phyloP scores from a whole-genome alignment of 2,888 invertebrate genomes.

The Eupithecia subfuscata region DNA sequence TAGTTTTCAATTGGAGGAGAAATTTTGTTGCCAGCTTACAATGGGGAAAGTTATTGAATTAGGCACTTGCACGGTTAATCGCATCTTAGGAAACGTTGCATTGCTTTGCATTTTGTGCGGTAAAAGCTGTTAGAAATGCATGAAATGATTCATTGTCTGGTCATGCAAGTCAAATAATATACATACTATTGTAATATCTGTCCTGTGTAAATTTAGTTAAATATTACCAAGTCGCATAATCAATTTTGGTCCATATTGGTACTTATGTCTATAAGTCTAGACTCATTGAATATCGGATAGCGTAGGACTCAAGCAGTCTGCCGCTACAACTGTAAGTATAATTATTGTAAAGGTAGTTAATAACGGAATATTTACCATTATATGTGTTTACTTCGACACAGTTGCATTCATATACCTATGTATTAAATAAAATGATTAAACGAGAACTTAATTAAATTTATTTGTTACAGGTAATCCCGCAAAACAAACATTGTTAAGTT shows the following conservation, averaged over 20 bases:
- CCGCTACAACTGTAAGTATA: neutral
- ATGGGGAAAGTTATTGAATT: conserved; percentile 66
- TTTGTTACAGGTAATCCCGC: conserved; percentile 54
- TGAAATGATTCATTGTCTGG: neutral
- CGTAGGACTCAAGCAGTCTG: neutral
- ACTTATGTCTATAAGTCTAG: neutral
- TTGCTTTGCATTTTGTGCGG: neutral
- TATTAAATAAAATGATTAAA: neutral
- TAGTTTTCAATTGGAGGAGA: conserved; percentile 14
- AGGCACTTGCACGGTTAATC: conserved; percentile 60
- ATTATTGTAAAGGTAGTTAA: neutral
- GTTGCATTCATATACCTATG: neutral
- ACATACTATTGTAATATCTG: neutral
- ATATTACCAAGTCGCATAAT: neutral
- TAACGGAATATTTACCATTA: too few relatives aligned
- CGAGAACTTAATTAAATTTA: conserved; percentile 14
- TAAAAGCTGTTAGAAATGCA: neutral
- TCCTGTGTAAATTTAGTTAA: neutral
- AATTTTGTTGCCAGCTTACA: conserved; percentile 31
- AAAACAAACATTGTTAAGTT: neutral
- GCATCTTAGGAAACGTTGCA: conserved; percentile 47
- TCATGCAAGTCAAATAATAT: neutral
- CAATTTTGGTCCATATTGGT: neutral
- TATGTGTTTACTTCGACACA: neutral
- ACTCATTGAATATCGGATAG: neutral